Base-by-base conservation (phyloP, 2,797 vertebrate species). In the Epinephelus coioides region DNA sequence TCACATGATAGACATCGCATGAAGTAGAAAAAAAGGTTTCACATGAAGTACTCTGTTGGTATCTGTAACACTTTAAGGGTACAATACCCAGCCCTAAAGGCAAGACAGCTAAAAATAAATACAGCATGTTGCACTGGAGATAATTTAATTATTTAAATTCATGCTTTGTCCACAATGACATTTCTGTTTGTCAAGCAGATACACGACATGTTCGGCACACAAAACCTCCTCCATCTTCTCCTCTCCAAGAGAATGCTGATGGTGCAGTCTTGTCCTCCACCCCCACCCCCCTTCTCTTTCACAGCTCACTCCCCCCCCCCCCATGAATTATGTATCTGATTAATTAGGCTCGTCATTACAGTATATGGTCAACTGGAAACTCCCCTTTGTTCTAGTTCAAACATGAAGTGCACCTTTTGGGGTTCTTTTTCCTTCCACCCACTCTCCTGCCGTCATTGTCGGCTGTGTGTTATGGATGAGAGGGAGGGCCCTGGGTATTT, bases 271-370 rank as follows among this genome's bases (percentile, higher is more conserved):
- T 77, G 72, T 73, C 59, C 53, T 13, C 70, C 30, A 34, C 34
- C 34, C 5, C 47, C 62, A 12, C 43, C 51, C 55, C 68, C 64
- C 23, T 30, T 57, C 54, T 72, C 51, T 78, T 83, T 70, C 84
- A 78, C 70, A 19, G 59, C 81, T 59, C 85, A 64, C 69, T 62
- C 79, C 79, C 87, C 69, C 59, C 59, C 0, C 11, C 25, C 25
- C 25, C 56, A 93, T 95, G 86, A 92, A 95, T 94, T 86, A 94
- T 93, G 90, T 25, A 93, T 93, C 43, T 82, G 75, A 91, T 92
- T 92, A 92, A 94, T 93, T 94, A 92, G 88, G 78, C 89, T 81
- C 51, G 15, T 92, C 87, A 88, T 93, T 90, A 91, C 50, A 62
- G 80, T 61, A 80, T 61, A 84, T 75, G 86, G 87, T 92, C 91